Evolutionary conservation across 2,888 invertebrate genomes (phyloP).

Genomic region (Aphodius sticticus): DNA sequence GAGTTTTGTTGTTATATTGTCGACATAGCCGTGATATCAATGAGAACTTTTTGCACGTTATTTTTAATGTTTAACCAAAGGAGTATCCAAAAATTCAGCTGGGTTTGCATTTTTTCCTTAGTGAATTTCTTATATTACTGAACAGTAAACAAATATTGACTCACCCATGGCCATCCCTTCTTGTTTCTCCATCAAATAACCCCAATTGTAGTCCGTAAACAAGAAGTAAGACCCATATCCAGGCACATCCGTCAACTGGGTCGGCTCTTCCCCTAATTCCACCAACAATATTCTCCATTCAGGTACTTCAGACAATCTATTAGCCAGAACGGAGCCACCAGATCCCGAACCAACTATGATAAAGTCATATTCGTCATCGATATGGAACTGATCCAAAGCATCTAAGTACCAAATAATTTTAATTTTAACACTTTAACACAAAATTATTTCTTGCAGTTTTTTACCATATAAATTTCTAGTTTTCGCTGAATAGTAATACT

Average conservation of each 20-base stretch:
- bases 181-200: constrained; percentile 67
- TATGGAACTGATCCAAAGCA: constrained; percentile 27
- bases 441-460: background rate
- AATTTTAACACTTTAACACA: background rate
- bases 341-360: constrained; percentile 75
- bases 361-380: constrained; percentile 66
- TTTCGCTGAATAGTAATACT: constrained; percentile 33
- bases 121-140: no score
- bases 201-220: constrained; percentile 68
- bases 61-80: no score
- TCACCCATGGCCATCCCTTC: constrained; percentile 62
- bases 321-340: constrained; percentile 75
- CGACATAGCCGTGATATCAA: no score
- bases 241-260: constrained; percentile 64
- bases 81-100: no score
- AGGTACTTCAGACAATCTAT: constrained; percentile 71
- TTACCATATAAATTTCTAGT: constrained; percentile 34
- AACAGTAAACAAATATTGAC: background rate
- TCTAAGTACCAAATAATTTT: constrained; percentile 10
- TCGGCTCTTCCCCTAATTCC: constrained; percentile 69
- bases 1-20: no score
- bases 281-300: constrained; percentile 70
- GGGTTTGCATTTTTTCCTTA: no score
- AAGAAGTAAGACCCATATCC: constrained; percentile 64
- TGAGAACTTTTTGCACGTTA: no score